These are phyloP conservation scores for Bombyx mori DNA, from an alignment of 1,140 invertebrate species.

Conservation along the genomic window DNA sequence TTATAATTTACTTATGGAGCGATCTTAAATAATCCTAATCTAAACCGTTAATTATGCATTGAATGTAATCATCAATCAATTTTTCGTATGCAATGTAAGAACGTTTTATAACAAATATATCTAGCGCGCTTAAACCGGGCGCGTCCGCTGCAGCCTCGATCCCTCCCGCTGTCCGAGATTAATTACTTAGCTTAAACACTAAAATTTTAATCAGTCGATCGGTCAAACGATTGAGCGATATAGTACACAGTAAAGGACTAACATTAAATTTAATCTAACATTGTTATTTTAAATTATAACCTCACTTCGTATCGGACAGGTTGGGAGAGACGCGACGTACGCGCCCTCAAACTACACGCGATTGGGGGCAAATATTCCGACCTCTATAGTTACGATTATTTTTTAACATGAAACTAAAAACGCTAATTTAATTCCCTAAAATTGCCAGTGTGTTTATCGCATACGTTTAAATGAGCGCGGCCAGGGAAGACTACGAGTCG, in stretches of 20 bases:
- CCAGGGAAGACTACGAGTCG: constrained; percentile 4
- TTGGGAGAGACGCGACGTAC: constrained; percentile 32
- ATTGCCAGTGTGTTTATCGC: too few relatives aligned
- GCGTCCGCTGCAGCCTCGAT: constrained; percentile 24
- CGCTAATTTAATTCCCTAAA: too few relatives aligned
- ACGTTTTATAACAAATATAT: constrained; percentile 60
- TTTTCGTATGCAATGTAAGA: constrained; percentile 25
- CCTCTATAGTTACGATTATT: too few relatives aligned
- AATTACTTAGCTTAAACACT: constrained; percentile 67
- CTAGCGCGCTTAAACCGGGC: constrained; percentile 30
- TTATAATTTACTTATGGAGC: constrained; percentile 68
- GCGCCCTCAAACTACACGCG: constrained; percentile 2
- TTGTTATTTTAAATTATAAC: constrained; percentile 69
- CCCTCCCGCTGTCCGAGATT: constrained; percentile 25
- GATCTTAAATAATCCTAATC: constrained; percentile 69
- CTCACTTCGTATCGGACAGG: constrained; percentile 47
- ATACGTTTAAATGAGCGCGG: too few relatives aligned
- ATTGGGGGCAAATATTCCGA: too few relatives aligned
- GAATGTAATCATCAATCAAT: constrained; percentile 56
- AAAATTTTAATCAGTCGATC: constrained; percentile 72
- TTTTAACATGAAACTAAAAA: too few relatives aligned
- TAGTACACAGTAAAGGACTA: constrained; percentile 68
- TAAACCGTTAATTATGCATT: constrained; percentile 67
- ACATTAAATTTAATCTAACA: constrained; percentile 71
- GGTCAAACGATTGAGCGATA: constrained; percentile 70